Percentiles rank a stretch among this genome's conserved stretches.
phyloP scores from a whole-genome alignment of 2,113 vertebrate species.

The Podiceps cristatus region DNA sequence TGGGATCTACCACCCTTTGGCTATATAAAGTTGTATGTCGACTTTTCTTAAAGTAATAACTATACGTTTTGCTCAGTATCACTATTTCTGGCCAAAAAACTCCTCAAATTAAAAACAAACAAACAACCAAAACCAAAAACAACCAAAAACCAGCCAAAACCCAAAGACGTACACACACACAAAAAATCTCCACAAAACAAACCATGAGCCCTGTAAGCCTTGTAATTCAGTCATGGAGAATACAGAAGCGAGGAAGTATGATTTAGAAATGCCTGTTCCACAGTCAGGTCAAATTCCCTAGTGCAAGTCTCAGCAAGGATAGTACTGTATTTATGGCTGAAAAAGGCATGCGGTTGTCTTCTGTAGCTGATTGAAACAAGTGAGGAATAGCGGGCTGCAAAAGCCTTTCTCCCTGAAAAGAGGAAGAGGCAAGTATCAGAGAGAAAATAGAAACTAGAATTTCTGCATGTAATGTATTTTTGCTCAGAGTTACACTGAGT shows the following conservation, averaged over 20 bases:
- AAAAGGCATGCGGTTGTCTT: background rate
- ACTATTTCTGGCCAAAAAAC: background rate
- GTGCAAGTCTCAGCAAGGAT: background rate
- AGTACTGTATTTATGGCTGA: background rate
- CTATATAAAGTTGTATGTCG: background rate
- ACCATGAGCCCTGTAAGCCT: background rate
- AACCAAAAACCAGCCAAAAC: no score
- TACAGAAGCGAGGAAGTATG: background rate
- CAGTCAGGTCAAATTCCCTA: background rate
- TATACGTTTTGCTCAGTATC: background rate
- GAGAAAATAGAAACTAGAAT: background rate
- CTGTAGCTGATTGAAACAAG: background rate
- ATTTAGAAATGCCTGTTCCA: background rate
- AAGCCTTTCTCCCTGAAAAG: background rate
- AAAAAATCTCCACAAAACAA: no score
- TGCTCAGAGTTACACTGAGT: background rate
- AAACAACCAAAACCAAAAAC: no score
- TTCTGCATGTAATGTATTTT: background rate
- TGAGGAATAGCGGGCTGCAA: background rate
- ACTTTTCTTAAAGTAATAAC: background rate
- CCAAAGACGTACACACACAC: no score
- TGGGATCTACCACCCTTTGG: background rate
- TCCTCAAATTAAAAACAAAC: background rate
- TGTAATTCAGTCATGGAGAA: background rate
- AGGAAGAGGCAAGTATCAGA: background rate